Evolutionary conservation across 2,113 vertebrate species (phyloP).

Genomic region (Ceyx margarethae): DNA sequence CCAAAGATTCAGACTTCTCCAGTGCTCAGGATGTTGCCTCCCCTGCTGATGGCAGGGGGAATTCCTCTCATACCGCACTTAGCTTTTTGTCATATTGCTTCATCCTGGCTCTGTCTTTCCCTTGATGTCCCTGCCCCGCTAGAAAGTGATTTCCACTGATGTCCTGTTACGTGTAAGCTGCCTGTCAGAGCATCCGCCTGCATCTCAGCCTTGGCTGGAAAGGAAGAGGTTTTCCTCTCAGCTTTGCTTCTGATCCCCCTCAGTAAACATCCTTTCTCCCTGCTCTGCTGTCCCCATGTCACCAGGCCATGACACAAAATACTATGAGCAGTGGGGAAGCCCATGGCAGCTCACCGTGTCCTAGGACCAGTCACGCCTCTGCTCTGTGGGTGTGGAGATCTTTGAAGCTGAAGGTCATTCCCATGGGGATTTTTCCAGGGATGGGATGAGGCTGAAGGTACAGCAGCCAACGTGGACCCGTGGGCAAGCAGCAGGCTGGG

Average conservation of each 20-base stretch:
- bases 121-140: neutral
- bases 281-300: fast-evolving
- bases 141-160: neutral
- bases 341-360: fast-evolving
- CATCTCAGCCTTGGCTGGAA: neutral
- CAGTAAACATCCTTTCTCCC: neutral
- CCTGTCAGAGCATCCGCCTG: fast-evolving
- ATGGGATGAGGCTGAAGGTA: neutral
- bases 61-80: neutral
- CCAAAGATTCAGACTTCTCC: neutral
- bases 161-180: neutral
- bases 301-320: neutral
- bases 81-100: neutral
- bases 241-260: neutral
- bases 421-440: neutral
- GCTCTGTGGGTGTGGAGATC: neutral
- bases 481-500: neutral
- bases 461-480: fast-evolving
- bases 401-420: neutral
- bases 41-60: neutral
- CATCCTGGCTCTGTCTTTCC: neutral
- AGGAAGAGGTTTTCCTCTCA: neutral
- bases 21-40: fast-evolving
- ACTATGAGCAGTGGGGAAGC: fast-evolving
- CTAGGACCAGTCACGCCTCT: neutral